phyloP scores from a whole-genome alignment of 1,140 invertebrate genomes.

The Danaus melanippus region DNA sequence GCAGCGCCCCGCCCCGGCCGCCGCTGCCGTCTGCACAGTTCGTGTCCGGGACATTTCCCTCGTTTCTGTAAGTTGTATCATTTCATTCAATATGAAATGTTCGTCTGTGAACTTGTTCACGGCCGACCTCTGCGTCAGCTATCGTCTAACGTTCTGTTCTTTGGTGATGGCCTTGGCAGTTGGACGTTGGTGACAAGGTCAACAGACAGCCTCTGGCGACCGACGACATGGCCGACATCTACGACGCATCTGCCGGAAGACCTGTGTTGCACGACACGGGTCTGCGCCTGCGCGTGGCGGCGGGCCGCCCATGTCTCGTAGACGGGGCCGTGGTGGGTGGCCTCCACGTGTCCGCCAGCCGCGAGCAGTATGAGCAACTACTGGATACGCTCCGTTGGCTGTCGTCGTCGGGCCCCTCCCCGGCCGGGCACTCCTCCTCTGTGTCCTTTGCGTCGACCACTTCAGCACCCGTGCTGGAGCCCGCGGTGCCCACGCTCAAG shows the following conservation, averaged over 20 bases:
- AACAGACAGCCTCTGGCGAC: conserved; percentile 36
- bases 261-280: conserved; percentile 89
- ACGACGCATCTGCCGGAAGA: conserved; percentile 77
- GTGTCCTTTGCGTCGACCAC: neutral
- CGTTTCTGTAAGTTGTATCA: conserved; percentile 73
- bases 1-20: conserved; percentile 60
- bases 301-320: conserved; percentile 69
- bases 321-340: conserved; percentile 86
- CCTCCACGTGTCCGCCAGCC: conserved; percentile 87
- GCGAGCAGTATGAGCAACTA: conserved; percentile 91
- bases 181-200: conserved; percentile 46
- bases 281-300: conserved; percentile 76
- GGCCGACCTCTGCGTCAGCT: no score
- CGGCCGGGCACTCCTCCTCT: conserved; percentile 5
- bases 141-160: neutral
- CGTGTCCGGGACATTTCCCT: conserved; percentile 91
- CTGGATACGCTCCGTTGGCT: conserved; percentile 80
- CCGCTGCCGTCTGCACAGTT: conserved; percentile 70
- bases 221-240: conserved; percentile 74
- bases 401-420: conserved; percentile 21
- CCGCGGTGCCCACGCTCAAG: conserved; percentile 67
- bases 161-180: conserved; percentile 18
- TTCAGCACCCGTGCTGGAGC: conserved; percentile 28
- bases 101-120: no score
- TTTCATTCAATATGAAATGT: no score